Percentiles rank a stretch among this genome's conserved stretches.
Conservation (phyloP, 2,888 invertebrate species). For the Gymnoscelis rufifasciata region DNA sequence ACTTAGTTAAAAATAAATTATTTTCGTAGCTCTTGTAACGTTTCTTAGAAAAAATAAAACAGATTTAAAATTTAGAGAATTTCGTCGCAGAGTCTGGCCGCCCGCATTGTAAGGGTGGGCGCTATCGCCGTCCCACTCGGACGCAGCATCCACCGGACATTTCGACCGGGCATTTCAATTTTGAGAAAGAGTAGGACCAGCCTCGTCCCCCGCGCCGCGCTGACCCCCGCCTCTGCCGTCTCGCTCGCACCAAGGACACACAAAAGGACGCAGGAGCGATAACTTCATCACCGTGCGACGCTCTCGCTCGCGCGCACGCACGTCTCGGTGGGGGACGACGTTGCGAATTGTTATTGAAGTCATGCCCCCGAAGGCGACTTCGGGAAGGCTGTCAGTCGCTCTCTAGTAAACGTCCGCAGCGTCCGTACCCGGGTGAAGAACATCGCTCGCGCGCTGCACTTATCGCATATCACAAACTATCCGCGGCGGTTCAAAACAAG, state of each 20-base stretch:
- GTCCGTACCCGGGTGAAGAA: constrained; percentile 69
- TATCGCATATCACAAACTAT: constrained; percentile 54
- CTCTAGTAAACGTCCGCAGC: constrained; percentile 75
- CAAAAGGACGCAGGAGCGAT: constrained; percentile 81
- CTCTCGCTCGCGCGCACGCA: constrained; percentile 74
- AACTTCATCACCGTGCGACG: constrained; percentile 74
- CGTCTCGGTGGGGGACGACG: constrained; percentile 77
- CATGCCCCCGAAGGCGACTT: constrained; percentile 79
- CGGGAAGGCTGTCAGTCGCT: constrained; percentile 79
- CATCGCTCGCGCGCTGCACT: constrained; percentile 52
- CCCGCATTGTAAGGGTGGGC: constrained; percentile 78
- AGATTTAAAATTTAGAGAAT: constrained; percentile 73
- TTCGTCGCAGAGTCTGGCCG: constrained; percentile 70
- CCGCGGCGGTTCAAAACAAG: constrained; percentile 58
- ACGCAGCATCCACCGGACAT: constrained; percentile 80
- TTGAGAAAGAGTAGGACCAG: constrained; percentile 79
- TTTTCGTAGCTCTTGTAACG: constrained; percentile 23
- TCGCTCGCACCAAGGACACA: constrained; percentile 74
- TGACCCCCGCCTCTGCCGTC: constrained; percentile 52
- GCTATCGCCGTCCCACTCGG: constrained; percentile 77
- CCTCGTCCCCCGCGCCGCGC: constrained; percentile 54
- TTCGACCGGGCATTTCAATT: constrained; percentile 81
- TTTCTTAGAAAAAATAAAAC: constrained; percentile 47
- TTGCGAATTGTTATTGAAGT: constrained; percentile 80
- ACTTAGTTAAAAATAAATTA: constrained; percentile 18